Conservation (phyloP, 2,888 invertebrate species). For the Yponomeuta sedellus region DNA sequence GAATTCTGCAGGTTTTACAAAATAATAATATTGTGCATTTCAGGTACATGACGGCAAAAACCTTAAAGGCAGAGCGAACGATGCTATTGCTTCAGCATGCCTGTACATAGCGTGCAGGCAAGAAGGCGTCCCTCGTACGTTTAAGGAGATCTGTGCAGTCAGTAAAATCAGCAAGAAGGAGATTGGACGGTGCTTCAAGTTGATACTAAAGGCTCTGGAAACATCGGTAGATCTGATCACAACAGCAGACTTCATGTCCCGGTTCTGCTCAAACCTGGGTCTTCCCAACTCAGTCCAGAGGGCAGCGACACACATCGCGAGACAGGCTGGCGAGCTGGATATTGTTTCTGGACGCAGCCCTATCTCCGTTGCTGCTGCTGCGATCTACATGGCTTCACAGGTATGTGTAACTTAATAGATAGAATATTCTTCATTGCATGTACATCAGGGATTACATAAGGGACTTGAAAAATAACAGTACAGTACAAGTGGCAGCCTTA, state of each 20-base stretch:
- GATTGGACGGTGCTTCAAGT: constrained; percentile 98
- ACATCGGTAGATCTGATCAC: constrained; percentile 98
- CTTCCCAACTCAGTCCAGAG: constrained; percentile 91
- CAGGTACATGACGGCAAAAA: constrained; percentile 95
- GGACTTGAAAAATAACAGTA: no score
- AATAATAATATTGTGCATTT: no score
- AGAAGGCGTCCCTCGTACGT: constrained; percentile 98
- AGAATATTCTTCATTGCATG: no score
- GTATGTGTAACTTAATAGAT: constrained; percentile 63
- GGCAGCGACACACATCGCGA: constrained; percentile 97
- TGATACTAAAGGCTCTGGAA: constrained; percentile 96
- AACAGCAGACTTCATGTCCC: constrained; percentile 99
- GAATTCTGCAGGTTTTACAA: no score
- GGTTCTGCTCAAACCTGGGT: constrained; percentile 97
- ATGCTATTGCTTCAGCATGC: constrained; percentile 99
- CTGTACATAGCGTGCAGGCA: constrained; percentile 99
- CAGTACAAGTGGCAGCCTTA: no score
- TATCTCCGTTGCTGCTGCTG: constrained; percentile 98
- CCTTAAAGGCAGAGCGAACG: constrained; percentile 95
- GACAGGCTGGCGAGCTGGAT: constrained; percentile 97
- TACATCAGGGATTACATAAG: no score
- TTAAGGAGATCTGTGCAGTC: constrained; percentile 99
- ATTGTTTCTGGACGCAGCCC: constrained; percentile 98
- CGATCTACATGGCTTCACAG: constrained; percentile 99
- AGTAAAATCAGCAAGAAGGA: constrained; percentile 99